Percentiles rank a stretch among this genome's conserved stretches.
phyloP scores from a whole-genome alignment of 1,140 invertebrate species.

The Zaprionus africanus region DNA sequence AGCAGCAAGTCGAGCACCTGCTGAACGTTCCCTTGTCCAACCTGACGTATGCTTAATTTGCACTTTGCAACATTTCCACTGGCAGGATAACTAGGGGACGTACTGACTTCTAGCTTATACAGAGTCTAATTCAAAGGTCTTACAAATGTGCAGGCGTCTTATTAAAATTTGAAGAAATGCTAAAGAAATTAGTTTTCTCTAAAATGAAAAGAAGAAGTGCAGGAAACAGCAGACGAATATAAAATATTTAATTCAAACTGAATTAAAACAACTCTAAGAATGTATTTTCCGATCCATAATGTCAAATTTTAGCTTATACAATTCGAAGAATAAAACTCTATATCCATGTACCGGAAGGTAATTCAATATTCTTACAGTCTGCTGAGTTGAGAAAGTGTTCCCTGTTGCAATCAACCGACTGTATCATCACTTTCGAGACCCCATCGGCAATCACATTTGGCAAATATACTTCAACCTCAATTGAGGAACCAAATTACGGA shows the following conservation, averaged over 20 bases:
- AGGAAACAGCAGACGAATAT: neutral
- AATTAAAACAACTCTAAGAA: neutral
- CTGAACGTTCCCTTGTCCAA: constrained; percentile 23
- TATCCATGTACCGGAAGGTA: neutral
- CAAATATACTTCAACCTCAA: constrained; percentile 18
- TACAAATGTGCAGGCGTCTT: neutral
- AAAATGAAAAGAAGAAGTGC: too few relatives aligned
- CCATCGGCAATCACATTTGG: constrained; percentile 6
- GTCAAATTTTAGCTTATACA: neutral
- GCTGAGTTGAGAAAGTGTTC: neutral
- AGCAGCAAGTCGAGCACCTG: constrained; percentile 37
- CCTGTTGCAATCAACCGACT: neutral
- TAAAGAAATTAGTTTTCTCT: neutral
- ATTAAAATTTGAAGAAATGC: neutral
- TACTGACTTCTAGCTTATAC: neutral
- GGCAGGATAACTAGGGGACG: constrained; percentile 8
- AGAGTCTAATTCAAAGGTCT: neutral
- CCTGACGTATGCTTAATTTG: constrained; percentile 49
- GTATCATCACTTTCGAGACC: neutral
- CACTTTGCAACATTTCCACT: constrained; percentile 19
- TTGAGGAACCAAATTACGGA: constrained; percentile 6
- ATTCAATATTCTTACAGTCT: neutral
- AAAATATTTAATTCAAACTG: neutral
- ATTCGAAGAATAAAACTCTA: neutral
- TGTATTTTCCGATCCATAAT: too few relatives aligned